A percentile compares a stretch with the other conserved stretches of the same genome.
Conservation (phyloP, 2,888 invertebrate genomes). For the Lordiphosa andalusiaca region DNA sequence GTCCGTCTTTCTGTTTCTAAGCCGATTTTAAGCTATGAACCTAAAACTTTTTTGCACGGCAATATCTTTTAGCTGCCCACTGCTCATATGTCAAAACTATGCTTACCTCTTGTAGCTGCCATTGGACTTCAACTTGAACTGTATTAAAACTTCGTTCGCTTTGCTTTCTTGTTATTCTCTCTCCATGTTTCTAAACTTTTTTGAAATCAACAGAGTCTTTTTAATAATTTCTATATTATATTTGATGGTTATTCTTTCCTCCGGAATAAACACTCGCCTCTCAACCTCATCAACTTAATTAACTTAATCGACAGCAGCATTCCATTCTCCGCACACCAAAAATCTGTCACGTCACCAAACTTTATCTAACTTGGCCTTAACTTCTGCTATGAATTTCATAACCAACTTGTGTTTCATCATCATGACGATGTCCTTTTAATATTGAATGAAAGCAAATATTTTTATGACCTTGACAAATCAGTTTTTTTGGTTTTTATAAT, state of each 20-base stretch:
- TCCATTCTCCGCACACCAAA: conserved; percentile 33
- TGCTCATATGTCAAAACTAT: too few relatives aligned
- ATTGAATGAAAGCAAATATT: conserved; percentile 56
- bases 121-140: too few relatives aligned
- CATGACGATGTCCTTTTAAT: conserved; percentile 46
- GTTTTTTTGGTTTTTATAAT: conserved; percentile 63
- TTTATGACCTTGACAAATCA: conserved; percentile 67
- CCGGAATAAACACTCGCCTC: conserved; percentile 31
- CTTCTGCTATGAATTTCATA: conserved; percentile 19
- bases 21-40: too few relatives aligned
- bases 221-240: neutral
- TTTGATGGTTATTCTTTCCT: conserved; percentile 7
- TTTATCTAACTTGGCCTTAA: conserved; percentile 24
- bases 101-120: too few relatives aligned
- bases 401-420: conserved; percentile 25
- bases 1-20: too few relatives aligned
- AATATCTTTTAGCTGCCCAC: too few relatives aligned
- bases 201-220: too few relatives aligned
- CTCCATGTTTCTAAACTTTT: too few relatives aligned
- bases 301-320: conserved; percentile 56
- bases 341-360: conserved; percentile 60
- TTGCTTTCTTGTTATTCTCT: too few relatives aligned
- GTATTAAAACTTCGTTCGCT: too few relatives aligned
- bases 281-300: conserved; percentile 39
- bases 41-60: too few relatives aligned